Base-by-base conservation (phyloP, 2,113 vertebrate species). In the Apus apus region DNA sequence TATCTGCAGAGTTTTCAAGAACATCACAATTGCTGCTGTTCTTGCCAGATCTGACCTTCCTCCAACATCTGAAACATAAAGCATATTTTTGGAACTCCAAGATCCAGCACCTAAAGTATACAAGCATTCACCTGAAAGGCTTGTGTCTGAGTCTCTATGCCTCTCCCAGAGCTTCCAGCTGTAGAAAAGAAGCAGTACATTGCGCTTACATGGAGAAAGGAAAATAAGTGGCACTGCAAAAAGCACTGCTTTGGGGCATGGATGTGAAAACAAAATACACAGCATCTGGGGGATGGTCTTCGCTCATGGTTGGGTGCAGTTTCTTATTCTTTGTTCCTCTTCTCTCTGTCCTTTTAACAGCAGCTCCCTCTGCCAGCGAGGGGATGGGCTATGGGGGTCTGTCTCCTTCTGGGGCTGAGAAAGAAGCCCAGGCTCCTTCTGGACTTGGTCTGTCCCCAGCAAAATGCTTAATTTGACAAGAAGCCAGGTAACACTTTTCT, bases 131-230 rank as follows among this genome's bases (percentile, higher is more conserved):
- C 25, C 30, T 26, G 7, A 80, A 90, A 92, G 75, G 5, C 56
- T 75, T 6, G 1, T 19, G 40, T 27, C 23, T 78, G 60, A 34
- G 8, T 81, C 56, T 81, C 61, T 81, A 1, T 56, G 27, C 7
- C 19, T 68, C 48, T 83, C 25, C 17, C 1, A 4, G 38, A 17
- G 4, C 43, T 87, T 76, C 19, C 67, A 75, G 45, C 1, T 78
- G 30, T 3, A 62, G 74, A 76, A 48, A 87, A 70, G 45, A 7
- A 85, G 18, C 8, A 19, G 29, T 48, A 22, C 25, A 5, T 17
- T 1, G 0, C 61, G 15, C 14, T 81, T 53, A 29, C 0, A 0
- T n/a, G 56, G 22, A 27, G 27, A 54, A 76, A 48, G 22, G 32
- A 67, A 72, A 89, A 56, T 20, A 34, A 67, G 23, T 0, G 11